These are phyloP conservation scores for Chydorus sphaericus DNA, from an alignment of 2,888 invertebrate genomes.

Conservation along the genomic window DNA sequence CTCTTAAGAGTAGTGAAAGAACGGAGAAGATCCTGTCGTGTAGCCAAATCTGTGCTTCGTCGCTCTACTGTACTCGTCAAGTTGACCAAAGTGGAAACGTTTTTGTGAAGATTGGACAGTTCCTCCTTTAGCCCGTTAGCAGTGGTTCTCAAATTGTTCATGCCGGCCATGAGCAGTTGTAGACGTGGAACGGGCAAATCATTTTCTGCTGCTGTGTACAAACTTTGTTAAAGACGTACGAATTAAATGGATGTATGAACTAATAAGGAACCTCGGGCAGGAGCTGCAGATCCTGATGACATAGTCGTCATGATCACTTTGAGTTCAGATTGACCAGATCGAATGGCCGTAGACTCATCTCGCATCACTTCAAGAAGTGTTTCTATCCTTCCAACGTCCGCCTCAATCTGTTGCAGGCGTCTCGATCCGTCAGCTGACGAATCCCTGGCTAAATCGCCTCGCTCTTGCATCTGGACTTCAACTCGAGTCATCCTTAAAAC, in stretches of 20 bases:
- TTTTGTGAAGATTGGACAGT: background rate
- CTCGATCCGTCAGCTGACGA: slow-evolving; percentile 14
- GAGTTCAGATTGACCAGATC: slow-evolving; percentile 19
- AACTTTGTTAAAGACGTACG: background rate
- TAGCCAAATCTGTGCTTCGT: background rate
- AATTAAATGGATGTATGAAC: background rate
- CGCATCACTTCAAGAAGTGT: slow-evolving; percentile 21
- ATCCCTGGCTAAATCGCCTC: slow-evolving; percentile 13
- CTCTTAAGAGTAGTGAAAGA: background rate
- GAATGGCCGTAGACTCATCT: slow-evolving; percentile 22
- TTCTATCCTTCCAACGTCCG: slow-evolving; percentile 20
- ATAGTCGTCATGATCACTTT: slow-evolving; percentile 17
- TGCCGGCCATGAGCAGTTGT: slow-evolving; percentile 21
- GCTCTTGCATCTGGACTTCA: slow-evolving; percentile 19
- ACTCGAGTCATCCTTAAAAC: slow-evolving; percentile 18
- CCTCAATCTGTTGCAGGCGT: slow-evolving; percentile 18
- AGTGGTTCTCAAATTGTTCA: slow-evolving; percentile 19
- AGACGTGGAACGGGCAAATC: slow-evolving; percentile 17
- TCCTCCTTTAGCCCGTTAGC: background rate
- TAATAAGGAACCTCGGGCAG: slow-evolving; percentile 12
- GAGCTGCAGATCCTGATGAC: background rate
- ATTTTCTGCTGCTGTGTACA: background rate
- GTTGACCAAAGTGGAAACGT: slow-evolving; percentile 2
- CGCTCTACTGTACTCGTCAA: background rate
- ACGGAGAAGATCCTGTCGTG: background rate